Base-by-base conservation (phyloP, 2,797 vertebrate species). In the Aldrovandia affinis region DNA sequence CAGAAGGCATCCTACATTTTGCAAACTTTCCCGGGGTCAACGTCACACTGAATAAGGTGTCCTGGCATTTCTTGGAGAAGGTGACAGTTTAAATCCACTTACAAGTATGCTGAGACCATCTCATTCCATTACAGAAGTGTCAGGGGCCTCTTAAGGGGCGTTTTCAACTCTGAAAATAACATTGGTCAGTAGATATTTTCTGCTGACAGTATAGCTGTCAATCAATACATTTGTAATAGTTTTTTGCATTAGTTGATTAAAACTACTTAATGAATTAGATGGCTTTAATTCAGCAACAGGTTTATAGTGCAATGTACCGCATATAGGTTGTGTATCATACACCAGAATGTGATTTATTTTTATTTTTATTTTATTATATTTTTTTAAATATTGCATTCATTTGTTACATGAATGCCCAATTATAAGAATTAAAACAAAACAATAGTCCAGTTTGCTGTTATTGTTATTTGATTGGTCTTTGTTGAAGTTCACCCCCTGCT, bases 41-140 rank as follows among this genome's bases (percentile, higher is more conserved):
- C 25, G 20, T 47, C 9, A 44, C 25, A 77, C 39, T 77, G 39
- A 10, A 10, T 44, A 20, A 77, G 73, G 68, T 42, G 18, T 42
- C 68, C 36, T 73, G 68, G 73, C 73, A 77, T 77, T 77, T 77
- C 20, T 77, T 47, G 73, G 73, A 77, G 42, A 77, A 77, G 73
- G 73, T 77, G 73, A 77, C 39, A 47, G 39, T 77, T 77, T 77
- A 47, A 47, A 44, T 44, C 10, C 47, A 18, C 42, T 9, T 44
- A 20, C 42, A 47, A 77, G 25, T 42, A 47, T 77, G 73, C 20
- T 12, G 73, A 77, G 42, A 42, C 73, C 73, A 47, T 77, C 73
- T 77, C 73, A 77, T 77, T 77, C 73, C 73, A 8, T 20, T n/a
- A 22, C 42, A 77, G 39, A 77, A 77, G 36, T 47, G 25, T 12